Conservation (phyloP, 2,888 invertebrate species). For the Eremobia ochroleuca region DNA sequence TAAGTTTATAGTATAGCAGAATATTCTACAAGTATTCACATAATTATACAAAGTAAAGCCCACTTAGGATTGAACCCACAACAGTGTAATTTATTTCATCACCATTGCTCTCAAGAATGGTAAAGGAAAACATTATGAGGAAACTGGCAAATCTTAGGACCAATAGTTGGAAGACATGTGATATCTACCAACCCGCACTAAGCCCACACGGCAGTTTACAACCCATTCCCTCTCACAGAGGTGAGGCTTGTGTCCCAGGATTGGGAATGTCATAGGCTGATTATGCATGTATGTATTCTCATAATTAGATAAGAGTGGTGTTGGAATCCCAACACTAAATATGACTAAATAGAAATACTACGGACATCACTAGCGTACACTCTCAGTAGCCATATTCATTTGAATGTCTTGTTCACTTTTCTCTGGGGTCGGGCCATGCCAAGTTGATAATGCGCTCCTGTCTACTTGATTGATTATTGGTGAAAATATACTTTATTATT, state of each 20-base stretch:
- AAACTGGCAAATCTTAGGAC: not conserved
- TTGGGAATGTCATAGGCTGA: not conserved
- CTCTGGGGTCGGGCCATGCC: too few relatives aligned
- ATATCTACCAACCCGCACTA: not conserved
- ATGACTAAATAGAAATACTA: too few relatives aligned
- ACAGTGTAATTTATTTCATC: not conserved
- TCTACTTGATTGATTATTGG: too few relatives aligned
- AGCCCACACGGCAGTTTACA: not conserved
- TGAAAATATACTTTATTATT: too few relatives aligned
- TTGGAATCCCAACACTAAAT: too few relatives aligned
- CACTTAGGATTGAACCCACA: not conserved
- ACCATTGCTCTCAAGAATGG: not conserved
- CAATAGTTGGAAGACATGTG: not conserved
- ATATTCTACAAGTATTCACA: not conserved
- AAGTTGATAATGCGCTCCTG: too few relatives aligned
- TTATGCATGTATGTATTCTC: not conserved
- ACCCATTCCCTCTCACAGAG: too few relatives aligned
- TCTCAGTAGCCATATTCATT: too few relatives aligned
- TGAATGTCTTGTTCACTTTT: too few relatives aligned
- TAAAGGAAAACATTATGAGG: too few relatives aligned
- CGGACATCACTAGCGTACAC: too few relatives aligned
- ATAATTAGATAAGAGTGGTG: not conserved
- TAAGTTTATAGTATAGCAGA: slow-evolving; percentile 12
- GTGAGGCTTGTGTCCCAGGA: not conserved
- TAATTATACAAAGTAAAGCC: not conserved